Base-by-base conservation (phyloP, 1,140 invertebrate species). In the Brachystomella parvula region DNA sequence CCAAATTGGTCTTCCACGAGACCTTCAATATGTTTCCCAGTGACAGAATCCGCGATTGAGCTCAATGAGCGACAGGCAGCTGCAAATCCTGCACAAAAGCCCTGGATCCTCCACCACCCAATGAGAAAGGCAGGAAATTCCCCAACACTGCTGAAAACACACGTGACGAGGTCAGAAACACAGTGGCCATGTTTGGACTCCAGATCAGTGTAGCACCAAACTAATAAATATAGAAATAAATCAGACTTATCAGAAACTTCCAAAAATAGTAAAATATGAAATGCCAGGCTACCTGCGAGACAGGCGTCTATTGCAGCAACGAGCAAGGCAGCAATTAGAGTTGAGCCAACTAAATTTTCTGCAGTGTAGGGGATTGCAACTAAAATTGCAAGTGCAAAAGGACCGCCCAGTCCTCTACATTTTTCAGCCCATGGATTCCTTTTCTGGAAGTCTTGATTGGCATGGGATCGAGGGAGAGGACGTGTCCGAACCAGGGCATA, bases 131-230 rank as follows among this genome's bases (percentile, higher is more conserved):
- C 71, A 29, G 71, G 71, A 33, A 72, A 68, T 49, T 72, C 71
- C 24, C 71, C 71, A 33, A 61, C 65, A 62, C 44, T 64, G 31
- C 32, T 63, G 56, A 68, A 68, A n/a, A 62, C 21, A 39, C 71
- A 72, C 28, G 59, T 68, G 26, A 67, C 67, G 6, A 72, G 30
- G 44, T 70, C 71, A n/a, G 68, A 66, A 30, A 29, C 33, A 58
- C 71, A 72, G 61, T 72, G 71, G 29, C 71, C 68, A 63, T 73
- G 71, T 44, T 64, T 60, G 44, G 31, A 58, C 44, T 73, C 71
- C 30, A 73, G 70, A 30, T 73, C 71, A 33, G 68, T 73, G 64
- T 70, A 73, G 64, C 71, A 73, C 66, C 66, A 73, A 32, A 68
- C 71, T 72, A 26, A 29, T 59, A 67, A 19, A 61, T 39, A 44